Conservation (phyloP, 2,113 vertebrate genomes). For the Pampusana beccarii region DNA sequence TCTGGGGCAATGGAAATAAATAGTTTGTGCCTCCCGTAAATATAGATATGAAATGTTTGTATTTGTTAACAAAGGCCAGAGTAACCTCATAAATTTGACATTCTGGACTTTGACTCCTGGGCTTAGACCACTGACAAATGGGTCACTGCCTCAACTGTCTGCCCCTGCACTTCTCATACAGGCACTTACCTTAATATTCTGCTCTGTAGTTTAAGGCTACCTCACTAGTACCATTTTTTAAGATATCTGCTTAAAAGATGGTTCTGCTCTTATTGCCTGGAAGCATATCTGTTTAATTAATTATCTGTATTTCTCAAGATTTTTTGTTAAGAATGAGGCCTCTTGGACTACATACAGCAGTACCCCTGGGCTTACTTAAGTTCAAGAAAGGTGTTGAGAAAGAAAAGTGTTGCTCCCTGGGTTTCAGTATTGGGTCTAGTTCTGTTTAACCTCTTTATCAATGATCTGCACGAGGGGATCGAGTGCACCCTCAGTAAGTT, state of each 20-base stretch:
- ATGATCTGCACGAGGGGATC: no score
- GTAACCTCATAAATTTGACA: not conserved
- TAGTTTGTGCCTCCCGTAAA: conserved; percentile 19
- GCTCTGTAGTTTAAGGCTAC: not conserved
- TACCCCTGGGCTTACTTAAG: not conserved
- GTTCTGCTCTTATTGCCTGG: not conserved
- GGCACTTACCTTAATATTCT: not conserved
- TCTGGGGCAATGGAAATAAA: conserved; percentile 43
- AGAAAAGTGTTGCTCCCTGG: no score
- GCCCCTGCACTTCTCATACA: not conserved
- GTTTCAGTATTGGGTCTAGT: no score
- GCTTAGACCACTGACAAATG: not conserved
- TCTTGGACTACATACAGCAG: not conserved
- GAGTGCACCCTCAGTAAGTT: no score
- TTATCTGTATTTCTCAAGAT: not conserved
- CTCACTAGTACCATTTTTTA: not conserved
- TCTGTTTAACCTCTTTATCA: no score
- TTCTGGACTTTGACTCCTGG: not conserved
- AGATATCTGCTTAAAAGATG: not conserved
- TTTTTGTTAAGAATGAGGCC: not conserved
- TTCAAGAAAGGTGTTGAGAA: not conserved
- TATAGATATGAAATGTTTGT: conserved; percentile 37
- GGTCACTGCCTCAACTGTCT: not conserved
- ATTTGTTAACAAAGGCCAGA: conserved; percentile 18
- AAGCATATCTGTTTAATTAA: not conserved